Evolutionary conservation across 1,140 invertebrate genomes (phyloP).

Genomic region (Phthorimaea operculella): DNA sequence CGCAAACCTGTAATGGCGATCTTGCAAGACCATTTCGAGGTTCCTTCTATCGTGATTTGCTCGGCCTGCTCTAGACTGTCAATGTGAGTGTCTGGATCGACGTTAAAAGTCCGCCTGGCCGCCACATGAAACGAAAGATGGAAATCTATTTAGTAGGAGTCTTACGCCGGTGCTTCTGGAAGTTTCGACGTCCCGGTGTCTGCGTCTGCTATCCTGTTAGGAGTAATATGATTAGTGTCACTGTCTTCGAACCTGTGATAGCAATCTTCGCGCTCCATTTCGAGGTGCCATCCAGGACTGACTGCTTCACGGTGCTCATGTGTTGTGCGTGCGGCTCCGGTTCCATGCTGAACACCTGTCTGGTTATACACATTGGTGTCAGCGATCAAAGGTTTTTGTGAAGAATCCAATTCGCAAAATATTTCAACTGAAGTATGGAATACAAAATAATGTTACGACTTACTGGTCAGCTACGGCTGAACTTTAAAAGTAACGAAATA

Average conservation of each 20-base stretch:
- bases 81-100: slow-evolving; percentile 98
- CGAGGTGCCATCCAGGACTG: slow-evolving; percentile 98
- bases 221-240: slow-evolving; percentile 25
- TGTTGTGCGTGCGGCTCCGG: slow-evolving; percentile 94
- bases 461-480: too few relatives aligned
- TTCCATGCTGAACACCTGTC: slow-evolving; percentile 95
- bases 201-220: not conserved
- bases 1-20: slow-evolving; percentile 95
- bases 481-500: too few relatives aligned
- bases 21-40: slow-evolving; percentile 99
- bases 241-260: slow-evolving; percentile 92
- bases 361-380: slow-evolving; percentile 70
- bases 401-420: too few relatives aligned
- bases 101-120: slow-evolving; percentile 92
- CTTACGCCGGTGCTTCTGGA: not conserved
- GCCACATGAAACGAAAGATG: slow-evolving; percentile 69
- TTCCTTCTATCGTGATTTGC: slow-evolving; percentile 97
- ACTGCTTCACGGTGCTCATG: slow-evolving; percentile 98
- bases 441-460: too few relatives aligned
- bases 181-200: not conserved
- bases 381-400: slow-evolving; percentile 15
- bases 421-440: too few relatives aligned
- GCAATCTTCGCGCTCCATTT: slow-evolving; percentile 99
- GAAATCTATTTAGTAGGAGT: slow-evolving; percentile 43
- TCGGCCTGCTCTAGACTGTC: slow-evolving; percentile 98